Percentiles rank a stretch among this genome's conserved stretches.
These are phyloP conservation scores for Telenomus remus DNA, from an alignment of 1,140 invertebrate species.

Conservation along the genomic window DNA sequence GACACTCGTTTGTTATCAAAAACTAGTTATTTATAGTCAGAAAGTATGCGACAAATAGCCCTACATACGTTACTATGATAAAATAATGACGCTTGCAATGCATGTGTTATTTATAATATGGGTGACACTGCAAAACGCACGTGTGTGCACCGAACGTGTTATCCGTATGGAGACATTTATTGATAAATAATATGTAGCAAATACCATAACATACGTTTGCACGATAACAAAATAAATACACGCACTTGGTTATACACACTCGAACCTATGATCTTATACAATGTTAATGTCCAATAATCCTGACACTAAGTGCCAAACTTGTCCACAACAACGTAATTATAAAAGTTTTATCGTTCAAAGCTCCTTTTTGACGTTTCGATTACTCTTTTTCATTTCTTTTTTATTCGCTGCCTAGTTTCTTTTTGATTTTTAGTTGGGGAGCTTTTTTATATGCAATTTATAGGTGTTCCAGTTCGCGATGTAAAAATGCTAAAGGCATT, in stretches of 20 bases:
- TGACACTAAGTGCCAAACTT: conserved; percentile 10
- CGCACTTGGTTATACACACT: neutral
- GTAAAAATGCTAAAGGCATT: conserved; percentile 28
- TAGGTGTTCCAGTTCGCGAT: conserved; percentile 11
- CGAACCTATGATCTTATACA: conserved; percentile 6
- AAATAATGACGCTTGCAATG: conserved; percentile 27
- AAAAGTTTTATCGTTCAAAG: no score
- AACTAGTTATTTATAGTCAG: conserved; percentile 46
- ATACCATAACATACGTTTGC: conserved; percentile 49
- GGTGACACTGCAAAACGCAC: conserved; percentile 12
- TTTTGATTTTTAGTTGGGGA: conserved; percentile 1
- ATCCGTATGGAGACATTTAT: conserved; percentile 51
- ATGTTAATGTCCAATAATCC: conserved; percentile 34
- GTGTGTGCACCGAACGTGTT: conserved; percentile 30
- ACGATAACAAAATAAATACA: conserved; percentile 24
- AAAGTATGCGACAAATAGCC: conserved; percentile 43
- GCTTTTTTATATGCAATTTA: conserved; percentile 16
- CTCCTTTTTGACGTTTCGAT: no score
- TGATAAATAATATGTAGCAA: conserved; percentile 56
- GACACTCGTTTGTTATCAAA: conserved; percentile 30
- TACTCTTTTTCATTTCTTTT: no score
- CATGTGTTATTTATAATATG: conserved; percentile 43
- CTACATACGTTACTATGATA: conserved; percentile 44
- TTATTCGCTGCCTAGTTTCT: no score
- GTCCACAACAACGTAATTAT: neutral